Evolutionary conservation across 2,888 invertebrate genomes (phyloP), one percentile per base, ranked within the genome.

Genomic region (Pimpla rufipes): DNA sequence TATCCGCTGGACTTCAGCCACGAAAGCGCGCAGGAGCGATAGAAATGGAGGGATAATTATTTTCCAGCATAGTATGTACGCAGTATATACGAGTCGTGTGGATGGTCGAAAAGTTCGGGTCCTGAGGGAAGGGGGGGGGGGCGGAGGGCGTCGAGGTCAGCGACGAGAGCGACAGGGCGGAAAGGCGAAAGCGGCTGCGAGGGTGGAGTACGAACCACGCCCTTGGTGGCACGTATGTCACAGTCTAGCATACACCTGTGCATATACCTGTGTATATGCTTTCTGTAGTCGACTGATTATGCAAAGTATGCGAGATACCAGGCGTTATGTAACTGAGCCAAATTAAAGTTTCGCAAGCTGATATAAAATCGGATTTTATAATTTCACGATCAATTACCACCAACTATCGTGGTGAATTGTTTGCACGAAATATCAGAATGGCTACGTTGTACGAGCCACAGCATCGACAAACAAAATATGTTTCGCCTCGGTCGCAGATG

Each of bases 181-280:
- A 57, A 47, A 68, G 67, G 55, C 59, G 55, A 62, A 68, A 70
- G 79, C 62, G 35, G 62, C 45, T 23, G 42, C 67, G 83, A 77
- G 79, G 79, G 66, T 71, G 29, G 64, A 52, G 66, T 50, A 74
- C 66, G 47, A 67, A 79, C 83, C 83, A 80, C 83, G 83, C 83
- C 83, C 83, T 78, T 40, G 50, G 68, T 68, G 70, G 68, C 77
- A 74, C 80, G 83, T 83, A 80, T 78, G 80, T 80, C 80, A 80
- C 57, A 74, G 68, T 77, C 80, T 40, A 64, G 29, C 73, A 11
- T 57, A 57, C 23, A 71, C 42, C 13, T 47, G 21, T 66, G 18
- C 70, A 45, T 29, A 64, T 66, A 40, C 66, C 50, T 16, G 29
- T 64, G 64, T 29, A 59, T 29, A 62, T 40, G 37, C 7, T 10